Evolutionary conservation across 1,140 invertebrate species (phyloP), one percentile per base, ranked within the genome.

Genomic region (Lucilia cuprina): DNA sequence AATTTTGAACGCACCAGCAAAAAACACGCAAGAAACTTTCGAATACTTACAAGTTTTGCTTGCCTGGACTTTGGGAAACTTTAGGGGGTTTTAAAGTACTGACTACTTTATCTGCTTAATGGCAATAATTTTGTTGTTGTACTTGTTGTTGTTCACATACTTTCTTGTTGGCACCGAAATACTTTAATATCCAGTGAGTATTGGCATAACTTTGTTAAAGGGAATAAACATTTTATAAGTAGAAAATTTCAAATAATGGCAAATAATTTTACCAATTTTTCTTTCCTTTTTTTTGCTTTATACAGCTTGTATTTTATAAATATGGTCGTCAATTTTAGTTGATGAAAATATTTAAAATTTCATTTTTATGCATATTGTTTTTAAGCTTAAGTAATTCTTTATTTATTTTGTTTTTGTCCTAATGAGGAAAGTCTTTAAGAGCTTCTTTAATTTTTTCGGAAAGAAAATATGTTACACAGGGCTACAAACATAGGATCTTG

Each of bases 41-140:
- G 65, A 25, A 70, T 70, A 70, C 65, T 70, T 70, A 70, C 65
- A 70, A 70, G 65, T 70, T 70, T 21, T 21, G 65, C 21, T 70
- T 19, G 65, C 65, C 7, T 70, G 65, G 65, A 70, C 65, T 70
- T 70, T 70, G 65, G n/a, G 4, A 70, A 70, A 70, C 65, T 70
- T 70, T 70, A n/a, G 7, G 19, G 19, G n/a, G 17, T 70, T 70
- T 21, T 70, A 21, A 70, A 70, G 65, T 70, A 30, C 25, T 30
- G 65, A 70, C n/a, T 70, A 70, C 65, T 70, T 70, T 70, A 70
- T 70, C 65, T 70, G 25, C 12, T 70, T 25, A 70, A 70, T 70
- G 19, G 9, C 19, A 70, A 70, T 19, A 70, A 25, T 70, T 21
- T 70, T 30, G 25, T 70, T 70, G n/a, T 60, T 60, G 13, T 10